Conservation (phyloP, 1,140 invertebrate genomes). For the Bombus superbus region DNA sequence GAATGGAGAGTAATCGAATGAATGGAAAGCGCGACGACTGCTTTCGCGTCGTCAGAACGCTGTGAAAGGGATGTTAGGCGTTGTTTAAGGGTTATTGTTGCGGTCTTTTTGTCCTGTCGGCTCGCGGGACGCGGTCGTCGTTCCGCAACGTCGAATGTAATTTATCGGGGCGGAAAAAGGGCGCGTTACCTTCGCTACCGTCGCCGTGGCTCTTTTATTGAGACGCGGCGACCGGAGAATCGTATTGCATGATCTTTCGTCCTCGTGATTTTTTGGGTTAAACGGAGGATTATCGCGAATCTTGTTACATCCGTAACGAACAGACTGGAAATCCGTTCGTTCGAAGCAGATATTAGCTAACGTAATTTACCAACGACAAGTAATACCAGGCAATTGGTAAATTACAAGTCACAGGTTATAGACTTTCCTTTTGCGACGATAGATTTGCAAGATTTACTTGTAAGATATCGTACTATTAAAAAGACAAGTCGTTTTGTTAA, state of each 20-base stretch:
- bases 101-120: slow-evolving; percentile 28
- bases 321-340: not conserved
- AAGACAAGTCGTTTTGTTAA: too few relatives aligned
- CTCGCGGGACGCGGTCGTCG: not conserved
- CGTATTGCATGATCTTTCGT: not conserved
- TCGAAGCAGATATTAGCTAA: too few relatives aligned
- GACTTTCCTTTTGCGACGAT: too few relatives aligned
- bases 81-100: slow-evolving; percentile 51
- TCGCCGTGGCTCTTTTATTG: not conserved
- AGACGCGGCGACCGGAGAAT: not conserved
- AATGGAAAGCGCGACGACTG: slow-evolving; percentile 36
- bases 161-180: slow-evolving; percentile 43
- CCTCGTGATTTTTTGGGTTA: not conserved
- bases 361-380: too few relatives aligned
- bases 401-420: too few relatives aligned
- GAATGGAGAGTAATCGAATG: slow-evolving; percentile 45
- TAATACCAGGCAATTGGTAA: too few relatives aligned
- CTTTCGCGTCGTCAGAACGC: slow-evolving; percentile 32
- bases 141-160: slow-evolving; percentile 25
- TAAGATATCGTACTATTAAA: not conserved
- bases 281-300: not conserved
- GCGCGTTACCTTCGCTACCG: not conserved
- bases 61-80: slow-evolving; percentile 40
- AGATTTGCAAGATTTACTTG: not conserved
- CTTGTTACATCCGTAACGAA: not conserved